A percentile compares a stretch with the other conserved stretches of the same genome.
Evolutionary conservation across 1,140 invertebrate genomes (phyloP).

Genomic region (Ridgeia piscesae): DNA sequence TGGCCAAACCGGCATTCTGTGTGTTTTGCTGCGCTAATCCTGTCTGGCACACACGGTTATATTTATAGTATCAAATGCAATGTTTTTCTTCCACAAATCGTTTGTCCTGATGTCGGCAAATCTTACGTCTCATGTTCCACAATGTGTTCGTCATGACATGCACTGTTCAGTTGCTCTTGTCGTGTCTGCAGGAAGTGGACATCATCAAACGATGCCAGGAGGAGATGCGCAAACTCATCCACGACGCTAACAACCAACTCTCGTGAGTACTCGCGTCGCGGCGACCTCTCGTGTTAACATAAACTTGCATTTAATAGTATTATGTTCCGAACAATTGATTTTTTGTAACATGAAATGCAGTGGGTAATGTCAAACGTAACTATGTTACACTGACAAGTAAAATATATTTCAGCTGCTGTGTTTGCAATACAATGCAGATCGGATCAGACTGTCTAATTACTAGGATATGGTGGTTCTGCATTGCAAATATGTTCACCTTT

Average conservation of each 20-base stretch:
- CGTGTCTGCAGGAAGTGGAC: slow-evolving; percentile 69
- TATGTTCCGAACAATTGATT: too few relatives aligned
- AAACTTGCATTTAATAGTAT: too few relatives aligned
- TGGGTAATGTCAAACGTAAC: too few relatives aligned
- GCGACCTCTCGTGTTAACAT: too few relatives aligned
- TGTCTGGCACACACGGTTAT: neutral
- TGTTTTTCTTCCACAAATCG: neutral
- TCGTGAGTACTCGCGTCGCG: slow-evolving; percentile 40
- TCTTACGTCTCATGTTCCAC: neutral
- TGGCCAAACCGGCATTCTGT: neutral
- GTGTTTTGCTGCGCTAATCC: neutral
- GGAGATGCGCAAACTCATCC: slow-evolving; percentile 72
- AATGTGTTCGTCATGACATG: neutral
- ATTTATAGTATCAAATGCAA: neutral
- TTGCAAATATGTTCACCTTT: neutral
- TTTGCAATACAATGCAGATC: too few relatives aligned
- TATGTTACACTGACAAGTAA: too few relatives aligned
- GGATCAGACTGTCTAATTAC: neutral
- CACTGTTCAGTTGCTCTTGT: neutral
- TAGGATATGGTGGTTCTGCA: neutral
- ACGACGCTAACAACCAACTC: slow-evolving; percentile 69
- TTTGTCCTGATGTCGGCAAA: neutral
- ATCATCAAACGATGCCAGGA: slow-evolving; percentile 75
- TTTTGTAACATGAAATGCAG: too few relatives aligned
- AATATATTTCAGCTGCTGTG: too few relatives aligned